Evolutionary conservation across 92 coral and sea anemone species (phyloP), one percentile per base, ranked within the genome.

Genomic region (Paragorgia papillata): DNA sequence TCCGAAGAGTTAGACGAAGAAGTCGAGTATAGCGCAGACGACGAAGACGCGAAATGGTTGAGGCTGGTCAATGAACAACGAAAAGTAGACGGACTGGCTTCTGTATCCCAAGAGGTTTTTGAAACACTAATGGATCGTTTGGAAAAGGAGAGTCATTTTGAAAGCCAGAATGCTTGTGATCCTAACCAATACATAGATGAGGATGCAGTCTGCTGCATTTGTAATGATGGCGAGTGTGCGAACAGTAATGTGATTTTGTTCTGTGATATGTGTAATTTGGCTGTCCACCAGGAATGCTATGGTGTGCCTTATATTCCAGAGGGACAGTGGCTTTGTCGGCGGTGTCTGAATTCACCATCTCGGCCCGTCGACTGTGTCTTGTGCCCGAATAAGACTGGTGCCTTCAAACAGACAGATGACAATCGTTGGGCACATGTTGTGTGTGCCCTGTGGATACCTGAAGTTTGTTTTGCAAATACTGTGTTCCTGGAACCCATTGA

Each of bases 291-390:
- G 66, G 99, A 95, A 74, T 95, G 99, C 85, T 95, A 95, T 79
- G 99, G 99, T 18, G 99, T 95, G 22, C 99, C 99, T 17, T 95
- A 95, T 76, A 95, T 95, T 66, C 99, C 99, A 2, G 99, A 95
- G 87, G 99, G 99, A 39, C 99, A 95, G 89, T 95, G 99, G 99
- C 95, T 95, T 35, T 95, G 99, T 56, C 86, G 99, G 46, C 88
- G 99, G 24, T 95, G 99, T 77, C 88, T 95, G 77, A 97, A 95
- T 81, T 95, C 99, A 32, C 99, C 99, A 41, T 95, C 99, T 18
- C 86, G 97, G 66, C 97, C 90, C 1, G 99, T 95, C 1, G 99
- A 95, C 77, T 95, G 99, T 77, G 96, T 90, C 48, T 76, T 95
- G 70, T 95, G 99, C 58, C 99, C 99, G 29, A 95, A 91, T 84